These are phyloP conservation scores for Coenonympha glycerion DNA, from an alignment of 2,888 invertebrate genomes.

Conservation along the genomic window DNA sequence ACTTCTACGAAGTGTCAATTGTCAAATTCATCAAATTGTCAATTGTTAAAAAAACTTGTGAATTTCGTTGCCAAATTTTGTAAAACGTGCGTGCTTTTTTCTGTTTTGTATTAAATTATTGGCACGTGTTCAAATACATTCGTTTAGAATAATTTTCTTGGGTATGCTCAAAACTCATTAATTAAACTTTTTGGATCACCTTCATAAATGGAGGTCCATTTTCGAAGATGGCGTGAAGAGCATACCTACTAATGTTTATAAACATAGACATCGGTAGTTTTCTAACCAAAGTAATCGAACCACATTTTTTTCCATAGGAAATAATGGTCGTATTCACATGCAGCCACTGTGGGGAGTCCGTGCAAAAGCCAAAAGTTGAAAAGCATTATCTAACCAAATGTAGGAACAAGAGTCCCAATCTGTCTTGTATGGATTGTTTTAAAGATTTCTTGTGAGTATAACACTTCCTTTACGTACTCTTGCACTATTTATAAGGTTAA, in stretches of 20 bases:
- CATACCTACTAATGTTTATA: background rate
- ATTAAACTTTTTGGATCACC: background rate
- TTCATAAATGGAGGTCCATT: background rate
- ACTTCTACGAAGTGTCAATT: background rate
- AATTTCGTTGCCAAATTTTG: background rate
- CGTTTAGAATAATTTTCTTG: background rate
- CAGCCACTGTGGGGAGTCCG: conserved; percentile 90
- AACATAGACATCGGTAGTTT: background rate
- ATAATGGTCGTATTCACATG: conserved; percentile 96
- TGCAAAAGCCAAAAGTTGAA: conserved; percentile 93
- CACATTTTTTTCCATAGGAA: background rate
- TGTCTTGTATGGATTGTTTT: conserved; percentile 95
- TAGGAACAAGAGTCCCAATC: conserved; percentile 78
- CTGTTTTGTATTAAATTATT: background rate
- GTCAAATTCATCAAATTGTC: too few relatives aligned
- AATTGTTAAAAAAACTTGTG: too few relatives aligned
- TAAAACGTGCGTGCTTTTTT: background rate
- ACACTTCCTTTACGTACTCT: background rate
- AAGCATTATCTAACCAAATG: conserved; percentile 89
- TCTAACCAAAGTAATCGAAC: background rate
- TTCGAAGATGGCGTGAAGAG: conserved; percentile 9
- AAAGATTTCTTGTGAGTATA: conserved; percentile 87
- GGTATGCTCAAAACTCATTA: background rate
- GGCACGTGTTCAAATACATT: background rate
- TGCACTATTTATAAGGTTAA: background rate